phyloP scores from a whole-genome alignment of 35 echinoderm and acorn worm genomes.

The Ophioderma brevispina region DNA sequence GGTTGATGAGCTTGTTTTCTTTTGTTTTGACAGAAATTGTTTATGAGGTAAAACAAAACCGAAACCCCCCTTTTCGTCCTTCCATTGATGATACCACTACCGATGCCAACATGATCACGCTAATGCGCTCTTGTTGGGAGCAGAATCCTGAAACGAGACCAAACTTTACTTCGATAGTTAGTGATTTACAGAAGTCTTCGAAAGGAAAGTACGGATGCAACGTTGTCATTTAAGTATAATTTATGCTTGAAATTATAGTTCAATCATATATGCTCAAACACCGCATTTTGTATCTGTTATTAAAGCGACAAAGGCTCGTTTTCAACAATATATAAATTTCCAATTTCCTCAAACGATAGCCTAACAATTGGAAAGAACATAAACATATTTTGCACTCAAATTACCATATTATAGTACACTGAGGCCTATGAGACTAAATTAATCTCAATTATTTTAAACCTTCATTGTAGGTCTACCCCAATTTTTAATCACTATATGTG shows the following conservation, averaged over 20 bases:
- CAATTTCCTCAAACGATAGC: neutral
- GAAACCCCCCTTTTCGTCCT: conserved; percentile 42
- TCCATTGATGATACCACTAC: neutral
- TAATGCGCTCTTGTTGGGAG: conserved; percentile 49
- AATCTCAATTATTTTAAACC: too few relatives aligned
- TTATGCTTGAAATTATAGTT: neutral
- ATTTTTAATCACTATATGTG: too few relatives aligned
- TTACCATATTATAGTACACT: too few relatives aligned
- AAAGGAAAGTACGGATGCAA: conserved; percentile 24
- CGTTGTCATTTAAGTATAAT: too few relatives aligned
- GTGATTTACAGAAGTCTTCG: conserved; percentile 25
- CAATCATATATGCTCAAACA: neutral
- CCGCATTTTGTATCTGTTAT: neutral
- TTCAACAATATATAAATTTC: neutral
- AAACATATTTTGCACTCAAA: too few relatives aligned
- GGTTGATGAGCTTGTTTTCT: too few relatives aligned
- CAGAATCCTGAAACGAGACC: conserved; percentile 34
- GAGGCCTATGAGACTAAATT: too few relatives aligned
- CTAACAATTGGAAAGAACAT: too few relatives aligned
- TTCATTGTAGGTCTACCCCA: too few relatives aligned
- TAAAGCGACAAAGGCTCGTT: neutral
- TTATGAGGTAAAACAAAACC: neutral
- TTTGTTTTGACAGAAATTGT: conserved; percentile 68
- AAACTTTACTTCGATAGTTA: conserved; percentile 9
- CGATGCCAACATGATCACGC: conserved; percentile 12